Base-by-base conservation (phyloP, 2,888 invertebrate species). In the Lottia gigantea region DNA sequence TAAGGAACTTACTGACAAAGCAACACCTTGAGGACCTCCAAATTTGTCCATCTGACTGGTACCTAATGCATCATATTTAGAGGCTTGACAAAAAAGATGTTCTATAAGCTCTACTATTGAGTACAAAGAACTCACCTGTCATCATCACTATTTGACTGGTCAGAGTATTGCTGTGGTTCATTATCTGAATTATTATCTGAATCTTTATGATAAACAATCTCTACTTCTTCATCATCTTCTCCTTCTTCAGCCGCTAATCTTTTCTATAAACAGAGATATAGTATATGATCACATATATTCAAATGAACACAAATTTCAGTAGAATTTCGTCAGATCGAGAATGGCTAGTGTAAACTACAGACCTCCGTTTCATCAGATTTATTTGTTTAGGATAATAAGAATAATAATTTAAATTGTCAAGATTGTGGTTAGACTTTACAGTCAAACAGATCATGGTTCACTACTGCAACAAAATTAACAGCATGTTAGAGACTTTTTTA, bases 211-310 rank as follows among this genome's bases (percentile, higher is more conserved):
- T 65, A 47, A 31, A 68, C 71, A 46, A 14, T 55, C 14, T 65
- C 63, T 15, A 25, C n/a, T 25, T 73, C 73, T 26, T 66, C 66
- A 14, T 66, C 62, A 14, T 72, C 72, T 1, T 45, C 67, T 4
- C 47, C 65, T 11, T 64, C 67, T 47, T 67, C 71, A 40, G 70
- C 74, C 25, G 72, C 69, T 0, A 71, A 45, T 19, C 46, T 61
- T 45, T 68, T 68, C 16, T 75, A 76, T 71, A 74, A 74, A 3
- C 40, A 40, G 40, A 40, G 7, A 4, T 4, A 31, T 31, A 31
- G 2, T 6, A 31, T 31, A 31, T 31, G 31, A 31, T 31, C 2
- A 31, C 31, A 31, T 6, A 31, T 31, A 40, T 40, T 40, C 40
- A 40, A 40, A 8, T 40, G 40, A 40, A 40, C 40, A 40, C 11